phyloP scores from a whole-genome alignment of 2,797 vertebrate species.

The Columba guinea region DNA sequence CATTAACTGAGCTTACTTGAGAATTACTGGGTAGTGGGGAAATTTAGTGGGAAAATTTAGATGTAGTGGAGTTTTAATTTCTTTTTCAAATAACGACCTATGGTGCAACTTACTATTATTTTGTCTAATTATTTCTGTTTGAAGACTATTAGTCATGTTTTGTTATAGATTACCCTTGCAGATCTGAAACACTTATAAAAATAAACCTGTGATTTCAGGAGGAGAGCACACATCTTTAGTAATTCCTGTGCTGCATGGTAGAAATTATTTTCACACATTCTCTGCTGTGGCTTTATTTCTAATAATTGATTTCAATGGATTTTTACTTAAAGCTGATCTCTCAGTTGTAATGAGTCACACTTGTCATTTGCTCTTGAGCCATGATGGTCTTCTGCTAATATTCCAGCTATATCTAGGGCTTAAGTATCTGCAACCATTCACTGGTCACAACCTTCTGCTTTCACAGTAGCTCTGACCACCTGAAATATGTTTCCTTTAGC shows the following conservation, averaged over 20 bases:
- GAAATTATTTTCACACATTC: background rate
- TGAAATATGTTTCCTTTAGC: background rate
- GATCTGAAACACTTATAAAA: background rate
- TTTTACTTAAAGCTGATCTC: background rate
- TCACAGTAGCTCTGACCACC: background rate
- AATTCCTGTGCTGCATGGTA: background rate
- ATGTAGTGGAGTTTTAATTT: background rate
- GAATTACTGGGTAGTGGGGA: background rate
- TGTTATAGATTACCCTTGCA: background rate
- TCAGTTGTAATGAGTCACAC: background rate
- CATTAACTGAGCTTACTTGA: background rate
- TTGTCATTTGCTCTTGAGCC: background rate
- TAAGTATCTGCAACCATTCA: background rate
- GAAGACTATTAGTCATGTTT: background rate
- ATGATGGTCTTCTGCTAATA: background rate
- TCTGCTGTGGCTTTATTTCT: background rate
- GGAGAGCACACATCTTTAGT: background rate
- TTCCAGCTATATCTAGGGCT: background rate
- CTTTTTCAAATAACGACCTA: conserved; percentile 15
- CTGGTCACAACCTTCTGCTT: background rate
- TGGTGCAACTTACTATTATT: background rate
- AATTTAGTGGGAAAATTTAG: background rate
- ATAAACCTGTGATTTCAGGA: background rate
- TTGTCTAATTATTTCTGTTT: conserved; percentile 18
- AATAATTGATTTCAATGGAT: background rate